Evolutionary conservation across 2,888 invertebrate genomes (phyloP).

Genomic region (Dryadula phaetusa): DNA sequence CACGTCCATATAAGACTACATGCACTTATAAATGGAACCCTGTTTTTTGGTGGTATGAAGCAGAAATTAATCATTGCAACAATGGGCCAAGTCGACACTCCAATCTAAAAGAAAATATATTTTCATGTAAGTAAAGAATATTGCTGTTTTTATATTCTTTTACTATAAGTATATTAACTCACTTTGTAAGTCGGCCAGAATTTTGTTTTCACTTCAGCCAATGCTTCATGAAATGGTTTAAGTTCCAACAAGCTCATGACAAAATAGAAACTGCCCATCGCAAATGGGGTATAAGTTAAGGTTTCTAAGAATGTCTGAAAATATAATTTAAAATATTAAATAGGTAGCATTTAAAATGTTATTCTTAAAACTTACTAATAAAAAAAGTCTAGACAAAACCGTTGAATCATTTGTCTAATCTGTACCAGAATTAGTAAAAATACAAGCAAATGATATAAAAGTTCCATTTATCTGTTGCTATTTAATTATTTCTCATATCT

Average conservation of each 20-base stretch:
- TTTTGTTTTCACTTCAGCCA: constrained; percentile 88
- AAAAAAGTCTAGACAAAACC: too few relatives aligned
- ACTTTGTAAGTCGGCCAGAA: constrained; percentile 91
- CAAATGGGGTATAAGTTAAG: constrained; percentile 89
- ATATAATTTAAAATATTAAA: constrained; percentile 39
- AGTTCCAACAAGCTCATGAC: constrained; percentile 90
- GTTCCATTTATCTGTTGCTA: too few relatives aligned
- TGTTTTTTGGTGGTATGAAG: constrained; percentile 88
- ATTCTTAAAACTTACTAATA: too few relatives aligned
- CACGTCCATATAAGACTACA: constrained; percentile 92
- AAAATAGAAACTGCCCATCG: constrained; percentile 91
- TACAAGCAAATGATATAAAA: too few relatives aligned
- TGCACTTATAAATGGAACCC: constrained; percentile 90
- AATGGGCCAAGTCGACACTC: constrained; percentile 89
- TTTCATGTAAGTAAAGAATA: constrained; percentile 7
- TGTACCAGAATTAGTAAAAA: too few relatives aligned
- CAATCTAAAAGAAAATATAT: constrained; percentile 82
- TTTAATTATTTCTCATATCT: too few relatives aligned
- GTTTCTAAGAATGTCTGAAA: constrained; percentile 90
- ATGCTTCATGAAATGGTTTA: constrained; percentile 86
- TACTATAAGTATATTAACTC: background rate
- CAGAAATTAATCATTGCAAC: constrained; percentile 90
- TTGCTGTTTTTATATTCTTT: background rate
- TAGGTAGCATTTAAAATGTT: too few relatives aligned
- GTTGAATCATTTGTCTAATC: too few relatives aligned